A percentile compares a stretch with the other conserved stretches of the same genome.
phyloP scores from a whole-genome alignment of 2,888 invertebrate genomes.

The Marasmarcha lunaedactyla region DNA sequence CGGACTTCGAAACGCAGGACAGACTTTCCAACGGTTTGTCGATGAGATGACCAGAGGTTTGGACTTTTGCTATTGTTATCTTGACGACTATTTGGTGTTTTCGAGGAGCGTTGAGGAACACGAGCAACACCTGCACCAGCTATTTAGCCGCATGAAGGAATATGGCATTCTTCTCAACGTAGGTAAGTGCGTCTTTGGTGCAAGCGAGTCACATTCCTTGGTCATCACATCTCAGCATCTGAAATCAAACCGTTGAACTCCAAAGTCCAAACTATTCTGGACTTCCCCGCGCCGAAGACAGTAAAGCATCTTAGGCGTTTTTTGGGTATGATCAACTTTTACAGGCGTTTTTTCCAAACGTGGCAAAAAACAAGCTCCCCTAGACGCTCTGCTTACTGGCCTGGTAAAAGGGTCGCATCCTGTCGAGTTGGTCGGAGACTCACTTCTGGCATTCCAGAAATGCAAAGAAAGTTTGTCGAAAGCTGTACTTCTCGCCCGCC shows the following conservation, averaged over 20 bases:
- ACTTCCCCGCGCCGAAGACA: constrained; percentile 20
- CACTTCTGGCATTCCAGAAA: constrained; percentile 10
- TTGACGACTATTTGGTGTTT: background rate
- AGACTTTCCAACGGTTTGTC: background rate
- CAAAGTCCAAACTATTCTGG: constrained; percentile 21
- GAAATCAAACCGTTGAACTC: constrained; percentile 16
- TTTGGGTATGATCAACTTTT: constrained; percentile 3
- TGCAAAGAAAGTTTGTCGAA: constrained; percentile 18
- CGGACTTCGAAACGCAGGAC: background rate
- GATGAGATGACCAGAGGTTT: background rate
- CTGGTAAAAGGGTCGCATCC: background rate
- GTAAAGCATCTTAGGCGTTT: constrained; percentile 22
- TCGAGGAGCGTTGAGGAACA: background rate
- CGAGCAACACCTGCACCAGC: background rate
- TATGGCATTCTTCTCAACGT: constrained; percentile 6
- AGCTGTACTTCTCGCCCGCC: constrained; percentile 21
- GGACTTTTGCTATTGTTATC: background rate
- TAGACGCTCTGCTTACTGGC: constrained; percentile 17
- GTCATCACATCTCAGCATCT: background rate
- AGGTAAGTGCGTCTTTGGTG: constrained; percentile 6
- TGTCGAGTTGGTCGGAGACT: constrained; percentile 3
- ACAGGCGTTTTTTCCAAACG: constrained; percentile 16
- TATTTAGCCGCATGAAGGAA: constrained; percentile 5
- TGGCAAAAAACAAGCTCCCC: constrained; percentile 22
- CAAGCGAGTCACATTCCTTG: constrained; percentile 4